Base-by-base conservation (phyloP, 2,888 invertebrate species). In the Tipula lateralis region DNA sequence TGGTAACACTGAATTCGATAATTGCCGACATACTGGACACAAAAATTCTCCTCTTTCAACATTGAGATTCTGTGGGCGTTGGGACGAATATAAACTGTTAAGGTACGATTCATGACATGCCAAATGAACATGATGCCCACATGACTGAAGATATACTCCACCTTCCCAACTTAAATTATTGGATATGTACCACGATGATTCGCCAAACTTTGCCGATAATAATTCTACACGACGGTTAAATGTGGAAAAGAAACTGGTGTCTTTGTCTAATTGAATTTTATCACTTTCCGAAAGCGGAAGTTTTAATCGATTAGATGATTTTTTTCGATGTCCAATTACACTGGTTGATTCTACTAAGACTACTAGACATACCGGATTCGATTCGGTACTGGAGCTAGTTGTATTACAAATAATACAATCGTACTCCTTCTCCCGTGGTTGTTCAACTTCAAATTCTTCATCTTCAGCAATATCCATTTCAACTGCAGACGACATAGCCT, bases 371-470 rank as follows among this genome's bases (percentile, higher is more conserved):
- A 99, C 94, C 0, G 96, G 96, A 88, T 95, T 94, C 13, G 95
- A 93, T 86, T 95, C 94, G 0, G 95, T 95, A 88, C 96, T 96
- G 24, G 96, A 94, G 39, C 96, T 94, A 85, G 96, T 96, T 89
- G 96, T 96, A 91, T 96, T 97, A 90, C 99, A 99, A 87, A 99
- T 99, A 86, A 97, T 97, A 91, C 99, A 99, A 90, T 97, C 96
- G 91, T 97, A 98, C 89, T 96, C 96, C 87, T 92, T 92, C 87
- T 93, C 92, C 16, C 92, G 88, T 34, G 91, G 91, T 86, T 93
- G 93, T 87, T 92, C 92, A 86, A 92, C 92, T 85, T 91, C 91
- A 86, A 92, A 92, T 29, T 92, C 93, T 84, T 91, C 91, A 91
- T 93, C 94, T 87, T 94, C 94, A 0, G 90, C 89, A 87, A 90